Conservation (phyloP, 1,140 invertebrate species). For the Hyles vespertilio region DNA sequence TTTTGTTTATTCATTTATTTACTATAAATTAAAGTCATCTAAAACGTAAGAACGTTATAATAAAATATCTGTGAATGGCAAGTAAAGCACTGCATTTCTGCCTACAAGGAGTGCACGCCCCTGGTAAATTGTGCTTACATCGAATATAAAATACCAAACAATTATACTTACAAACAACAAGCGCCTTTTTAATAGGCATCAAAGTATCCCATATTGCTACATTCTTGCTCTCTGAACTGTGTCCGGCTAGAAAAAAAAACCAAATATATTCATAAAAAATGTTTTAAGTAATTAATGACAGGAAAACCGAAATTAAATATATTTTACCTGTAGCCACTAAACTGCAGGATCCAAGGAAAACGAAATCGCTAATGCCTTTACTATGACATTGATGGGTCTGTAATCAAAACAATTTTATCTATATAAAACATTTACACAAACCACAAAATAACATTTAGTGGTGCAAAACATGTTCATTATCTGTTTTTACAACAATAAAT, state of each 20-base stretch:
- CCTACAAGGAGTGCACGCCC: no score
- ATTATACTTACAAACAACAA: slow-evolving; percentile 85
- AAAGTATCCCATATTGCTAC: slow-evolving; percentile 99
- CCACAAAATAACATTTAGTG: no score
- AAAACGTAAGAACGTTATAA: no score
- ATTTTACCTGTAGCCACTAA: slow-evolving; percentile 90
- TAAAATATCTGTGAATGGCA: no score
- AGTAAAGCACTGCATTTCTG: no score
- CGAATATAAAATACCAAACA: no score
- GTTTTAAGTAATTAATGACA: background rate
- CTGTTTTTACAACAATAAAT: no score
- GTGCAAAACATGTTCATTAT: no score
- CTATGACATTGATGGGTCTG: slow-evolving; percentile 98
- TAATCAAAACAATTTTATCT: slow-evolving; percentile 34
- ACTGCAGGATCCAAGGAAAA: slow-evolving; percentile 97
- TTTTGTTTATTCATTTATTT: no score
- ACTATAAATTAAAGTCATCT: no score
- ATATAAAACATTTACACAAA: no score
- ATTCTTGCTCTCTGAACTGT: slow-evolving; percentile 97
- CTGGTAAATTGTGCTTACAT: no score
- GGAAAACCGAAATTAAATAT: slow-evolving; percentile 1
- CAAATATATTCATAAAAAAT: slow-evolving; percentile 4
- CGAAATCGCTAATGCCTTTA: slow-evolving; percentile 98
- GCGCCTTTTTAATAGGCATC: slow-evolving; percentile 94
- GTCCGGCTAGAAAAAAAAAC: slow-evolving; percentile 82